Evolutionary conservation across 35 echinoderm and acorn worm species (phyloP).

Genomic region (Chiridota heheva): DNA sequence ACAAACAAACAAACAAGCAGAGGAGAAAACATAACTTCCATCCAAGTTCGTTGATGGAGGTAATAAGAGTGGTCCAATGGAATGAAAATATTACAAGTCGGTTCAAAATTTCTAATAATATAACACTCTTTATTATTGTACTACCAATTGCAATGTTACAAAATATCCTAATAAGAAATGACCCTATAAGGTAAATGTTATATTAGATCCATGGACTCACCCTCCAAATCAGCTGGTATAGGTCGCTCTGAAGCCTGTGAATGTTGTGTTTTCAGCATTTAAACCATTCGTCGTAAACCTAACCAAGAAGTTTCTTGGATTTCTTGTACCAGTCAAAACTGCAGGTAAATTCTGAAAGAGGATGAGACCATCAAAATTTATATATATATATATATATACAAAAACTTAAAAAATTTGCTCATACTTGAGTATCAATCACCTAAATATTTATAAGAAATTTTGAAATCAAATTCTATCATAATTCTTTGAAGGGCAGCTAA

Average conservation of each 20-base stretch:
- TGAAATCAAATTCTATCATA: background rate
- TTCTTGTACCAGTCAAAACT: constrained; percentile 24
- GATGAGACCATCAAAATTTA: background rate
- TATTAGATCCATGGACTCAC: too few relatives aligned
- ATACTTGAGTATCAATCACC: background rate
- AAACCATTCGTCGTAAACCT: constrained; percentile 48
- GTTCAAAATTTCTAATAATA: too few relatives aligned
- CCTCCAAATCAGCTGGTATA: constrained; percentile 63
- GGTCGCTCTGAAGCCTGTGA: constrained; percentile 53
- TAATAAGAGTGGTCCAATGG: too few relatives aligned
- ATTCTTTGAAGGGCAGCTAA: background rate
- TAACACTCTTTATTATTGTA: too few relatives aligned
- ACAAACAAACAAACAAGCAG: too few relatives aligned
- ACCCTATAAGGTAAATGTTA: too few relatives aligned
- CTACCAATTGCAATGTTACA: too few relatives aligned
- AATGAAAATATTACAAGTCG: too few relatives aligned
- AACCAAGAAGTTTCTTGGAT: constrained; percentile 42
- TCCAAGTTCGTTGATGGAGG: too few relatives aligned
- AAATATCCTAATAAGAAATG: too few relatives aligned
- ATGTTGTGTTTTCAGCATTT: constrained; percentile 27
- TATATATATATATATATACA: background rate
- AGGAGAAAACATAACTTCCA: too few relatives aligned
- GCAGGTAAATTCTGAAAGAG: constrained; percentile 55
- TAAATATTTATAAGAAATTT: background rate
- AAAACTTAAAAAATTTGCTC: background rate